These are phyloP conservation scores for Tonatia bakeri DNA, from an alignment of 2,113 vertebrate genomes.

Conservation along the genomic window DNA sequence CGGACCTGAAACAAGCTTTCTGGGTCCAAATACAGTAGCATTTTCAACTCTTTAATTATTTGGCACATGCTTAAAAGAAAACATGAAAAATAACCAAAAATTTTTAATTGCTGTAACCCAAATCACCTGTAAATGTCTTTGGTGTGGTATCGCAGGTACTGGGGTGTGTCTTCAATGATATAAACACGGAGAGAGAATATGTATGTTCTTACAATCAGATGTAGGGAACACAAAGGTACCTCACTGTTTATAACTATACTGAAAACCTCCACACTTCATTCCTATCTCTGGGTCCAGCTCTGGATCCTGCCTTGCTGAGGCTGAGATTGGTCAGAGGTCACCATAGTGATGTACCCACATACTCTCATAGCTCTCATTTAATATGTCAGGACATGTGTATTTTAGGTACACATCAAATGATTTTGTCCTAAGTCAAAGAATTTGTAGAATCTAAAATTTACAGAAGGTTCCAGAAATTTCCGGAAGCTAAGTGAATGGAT, in stretches of 20 bases:
- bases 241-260: background rate
- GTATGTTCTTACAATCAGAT: background rate
- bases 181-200: background rate
- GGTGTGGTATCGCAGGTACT: background rate
- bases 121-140: background rate
- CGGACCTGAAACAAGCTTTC: background rate
- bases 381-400: background rate
- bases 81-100: background rate
- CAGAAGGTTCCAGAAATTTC: background rate
- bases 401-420: background rate
- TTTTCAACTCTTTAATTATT: background rate
- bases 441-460: background rate
- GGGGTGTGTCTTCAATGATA: background rate
- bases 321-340: background rate
- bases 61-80: background rate
- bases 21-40: background rate
- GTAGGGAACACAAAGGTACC: background rate
- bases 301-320: background rate
- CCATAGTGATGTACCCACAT: background rate
- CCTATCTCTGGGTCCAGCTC: background rate
- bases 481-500: background rate
- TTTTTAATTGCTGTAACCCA: background rate
- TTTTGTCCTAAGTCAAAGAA: background rate
- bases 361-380: background rate
- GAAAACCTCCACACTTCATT: background rate